Percentiles rank a stretch among this genome's conserved stretches.
These are phyloP conservation scores for Trichoplusia ni DNA, from an alignment of 1,140 invertebrate genomes.

Conservation along the genomic window DNA sequence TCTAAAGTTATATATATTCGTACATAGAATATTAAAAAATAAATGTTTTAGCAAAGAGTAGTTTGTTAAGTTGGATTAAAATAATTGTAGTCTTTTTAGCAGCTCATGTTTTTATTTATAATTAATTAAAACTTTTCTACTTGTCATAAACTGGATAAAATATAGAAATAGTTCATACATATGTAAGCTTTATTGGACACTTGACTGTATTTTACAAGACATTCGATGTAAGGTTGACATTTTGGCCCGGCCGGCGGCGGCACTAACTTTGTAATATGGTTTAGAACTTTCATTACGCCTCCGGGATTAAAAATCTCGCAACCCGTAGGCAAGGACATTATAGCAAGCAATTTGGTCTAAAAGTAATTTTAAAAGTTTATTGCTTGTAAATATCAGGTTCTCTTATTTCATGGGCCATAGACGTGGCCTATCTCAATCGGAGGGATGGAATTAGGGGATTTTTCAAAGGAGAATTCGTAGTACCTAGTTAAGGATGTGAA, in stretches of 20 bases:
- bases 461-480: slow-evolving; percentile 75
- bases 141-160: no score
- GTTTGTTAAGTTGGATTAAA: no score
- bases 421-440: slow-evolving; percentile 66
- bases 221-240: slow-evolving; percentile 4
- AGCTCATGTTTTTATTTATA: no score
- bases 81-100: no score
- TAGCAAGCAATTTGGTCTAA: slow-evolving; percentile 3
- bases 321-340: not conserved
- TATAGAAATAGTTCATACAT: not conserved
- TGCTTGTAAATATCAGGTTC: slow-evolving; percentile 27
- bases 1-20: no score
- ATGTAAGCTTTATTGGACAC: not conserved
- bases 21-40: no score
- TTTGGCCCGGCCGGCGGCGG: not conserved
- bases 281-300: not conserved
- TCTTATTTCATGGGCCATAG: slow-evolving; percentile 44
- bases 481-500: slow-evolving; percentile 79
- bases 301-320: not conserved
- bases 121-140: no score
- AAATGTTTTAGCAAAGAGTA: no score
- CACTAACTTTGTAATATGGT: slow-evolving; percentile 8
- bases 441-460: slow-evolving; percentile 69
- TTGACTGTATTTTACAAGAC: not conserved
- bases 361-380: slow-evolving; percentile 9